A percentile compares a stretch with the other conserved stretches of the same genome.
phyloP scores from a whole-genome alignment of 1,140 invertebrate species.

The Mya arenaria region DNA sequence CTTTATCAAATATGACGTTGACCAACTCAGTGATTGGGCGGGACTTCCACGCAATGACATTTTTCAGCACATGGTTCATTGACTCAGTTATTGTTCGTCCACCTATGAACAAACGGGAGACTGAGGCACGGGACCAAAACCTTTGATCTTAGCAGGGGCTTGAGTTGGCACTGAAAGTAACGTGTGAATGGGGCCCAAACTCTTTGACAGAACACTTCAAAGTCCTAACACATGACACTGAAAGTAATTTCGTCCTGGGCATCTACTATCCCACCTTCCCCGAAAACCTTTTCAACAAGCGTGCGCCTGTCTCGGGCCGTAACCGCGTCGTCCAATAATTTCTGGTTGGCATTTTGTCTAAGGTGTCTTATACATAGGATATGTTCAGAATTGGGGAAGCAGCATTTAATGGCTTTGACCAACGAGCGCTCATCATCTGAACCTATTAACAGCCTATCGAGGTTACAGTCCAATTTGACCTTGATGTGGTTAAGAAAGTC shows the following conservation, averaged over 20 bases:
- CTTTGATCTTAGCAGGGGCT: too few species aligned
- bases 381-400: constrained; percentile 47
- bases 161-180: too few species aligned
- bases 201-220: too few species aligned
- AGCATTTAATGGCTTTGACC: constrained; percentile 42
- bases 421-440: constrained; percentile 42
- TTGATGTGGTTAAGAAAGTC: constrained; percentile 15
- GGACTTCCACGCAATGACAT: too few species aligned
- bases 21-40: too few species aligned
- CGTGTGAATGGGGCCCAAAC: too few species aligned
- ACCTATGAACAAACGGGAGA: too few species aligned
- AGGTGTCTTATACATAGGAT: constrained; percentile 52
- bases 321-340: not conserved
- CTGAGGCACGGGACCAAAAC: too few species aligned
- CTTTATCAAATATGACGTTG: too few species aligned
- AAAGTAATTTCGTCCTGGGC: not conserved
- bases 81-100: too few species aligned
- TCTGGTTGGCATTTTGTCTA: constrained; percentile 5
- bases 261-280: not conserved
- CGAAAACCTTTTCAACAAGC: not conserved
- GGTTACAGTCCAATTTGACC: constrained; percentile 25
- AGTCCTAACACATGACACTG: not conserved
- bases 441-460: constrained; percentile 31
- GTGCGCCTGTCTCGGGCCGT: not conserved
- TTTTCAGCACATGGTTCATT: too few species aligned